Evolutionary conservation across 2,888 invertebrate genomes (phyloP), one percentile per base, ranked within the genome.

Genomic region (Tenthredo amoena): DNA sequence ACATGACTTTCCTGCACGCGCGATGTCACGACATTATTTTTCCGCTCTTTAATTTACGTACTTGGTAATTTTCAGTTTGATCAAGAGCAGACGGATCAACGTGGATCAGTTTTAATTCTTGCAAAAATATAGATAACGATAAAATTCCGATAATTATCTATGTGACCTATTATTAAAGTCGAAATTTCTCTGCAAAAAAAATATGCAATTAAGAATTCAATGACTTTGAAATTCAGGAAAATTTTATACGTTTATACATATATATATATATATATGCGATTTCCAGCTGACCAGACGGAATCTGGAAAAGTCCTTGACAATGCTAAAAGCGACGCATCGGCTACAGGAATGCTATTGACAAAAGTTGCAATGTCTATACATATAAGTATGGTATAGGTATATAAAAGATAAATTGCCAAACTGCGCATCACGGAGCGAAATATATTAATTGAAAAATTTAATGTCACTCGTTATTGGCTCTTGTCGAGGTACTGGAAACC

Each of bases 281-380:
- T 43, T 43, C 21, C 26, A 40, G 18, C 3, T 71, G 4, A 12
- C 74, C 37, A 21, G n/a, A 21, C 12, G 12, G 5, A 37, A 31
- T 5, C 2, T 10, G 12, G 26, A 7, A 43, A 43, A 40, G 43
- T 43, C 74, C 74, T 74, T 74, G 74, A 74, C 21, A 43, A 18
- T 43, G 74, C 26, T 43, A 12, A 3, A 10, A 43, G 40, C 43
- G 74, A 43, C 21, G 43, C 34, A 34, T 15, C n/a, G 43, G 10
- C 21, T 43, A 43, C 34, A 68, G 43, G 74, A 74, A 74, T 43
- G 40, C 21, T 74, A 74, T 74, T 74, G 40, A 26, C 40, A 43
- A 21, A 21, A 21, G 21, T 43, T 9, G 74, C 43, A 26, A 74
- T 21, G 31, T 43, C 6, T n/a, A 71, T 26, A 26, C 26, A 26